These are phyloP conservation scores for Rosalia funebris DNA, from an alignment of 2,888 invertebrate species.

Conservation along the genomic window DNA sequence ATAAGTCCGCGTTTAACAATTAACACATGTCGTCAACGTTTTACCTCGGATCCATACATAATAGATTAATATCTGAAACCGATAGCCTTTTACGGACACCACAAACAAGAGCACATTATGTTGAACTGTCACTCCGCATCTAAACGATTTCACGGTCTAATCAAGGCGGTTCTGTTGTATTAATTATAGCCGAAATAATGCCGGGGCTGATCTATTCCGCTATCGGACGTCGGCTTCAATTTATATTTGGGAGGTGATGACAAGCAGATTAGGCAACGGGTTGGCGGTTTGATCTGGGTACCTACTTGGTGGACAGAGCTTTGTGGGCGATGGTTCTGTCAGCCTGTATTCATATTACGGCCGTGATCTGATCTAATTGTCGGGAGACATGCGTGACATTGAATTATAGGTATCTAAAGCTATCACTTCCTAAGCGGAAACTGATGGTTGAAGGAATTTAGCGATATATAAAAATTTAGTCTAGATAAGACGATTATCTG, in stretches of 20 bases:
- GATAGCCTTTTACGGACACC: slow-evolving; percentile 1
- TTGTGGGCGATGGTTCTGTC: slow-evolving; percentile 6
- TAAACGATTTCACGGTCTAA: slow-evolving; percentile 14
- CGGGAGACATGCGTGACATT: background rate
- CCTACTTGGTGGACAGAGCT: slow-evolving; percentile 9
- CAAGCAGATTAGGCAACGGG: slow-evolving; percentile 41
- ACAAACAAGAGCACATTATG: slow-evolving; percentile 16
- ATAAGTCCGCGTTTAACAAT: background rate
- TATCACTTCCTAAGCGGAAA: no score
- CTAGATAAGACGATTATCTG: no score
- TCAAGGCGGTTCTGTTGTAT: slow-evolving; percentile 19
- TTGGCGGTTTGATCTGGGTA: slow-evolving; percentile 36
- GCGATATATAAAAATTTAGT: no score
- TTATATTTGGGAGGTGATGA: slow-evolving; percentile 40
- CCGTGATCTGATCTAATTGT: background rate
- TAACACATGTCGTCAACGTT: background rate
- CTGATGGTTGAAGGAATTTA: no score
- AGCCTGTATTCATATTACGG: slow-evolving; percentile 8
- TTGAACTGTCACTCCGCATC: slow-evolving; percentile 21
- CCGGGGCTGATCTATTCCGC: slow-evolving; percentile 19
- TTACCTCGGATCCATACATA: background rate
- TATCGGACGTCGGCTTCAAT: slow-evolving; percentile 18
- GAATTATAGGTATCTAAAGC: no score
- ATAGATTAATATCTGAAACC: background rate
- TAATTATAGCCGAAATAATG: slow-evolving; percentile 19